Conservation (phyloP, 2,797 vertebrate species). For the Hyperoplus immaculatus region DNA sequence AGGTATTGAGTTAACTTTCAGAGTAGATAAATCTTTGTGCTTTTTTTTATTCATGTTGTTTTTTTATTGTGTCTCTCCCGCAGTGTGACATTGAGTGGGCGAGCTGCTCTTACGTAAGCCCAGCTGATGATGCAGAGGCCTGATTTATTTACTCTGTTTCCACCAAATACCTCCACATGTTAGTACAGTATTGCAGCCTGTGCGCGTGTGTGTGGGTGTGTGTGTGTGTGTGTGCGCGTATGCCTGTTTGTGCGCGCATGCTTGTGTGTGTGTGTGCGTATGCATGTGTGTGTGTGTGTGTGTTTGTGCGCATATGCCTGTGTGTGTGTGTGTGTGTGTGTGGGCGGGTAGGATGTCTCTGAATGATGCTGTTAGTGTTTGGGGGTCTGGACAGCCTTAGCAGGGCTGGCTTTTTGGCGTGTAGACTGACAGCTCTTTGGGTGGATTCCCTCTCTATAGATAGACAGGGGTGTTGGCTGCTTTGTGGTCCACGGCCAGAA, state of each 20-base stretch:
- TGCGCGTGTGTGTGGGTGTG: constrained; percentile 12
- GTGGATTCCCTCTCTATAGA: constrained; percentile 86
- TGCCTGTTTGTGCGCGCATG: constrained; percentile 17
- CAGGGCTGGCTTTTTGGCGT: constrained; percentile 67
- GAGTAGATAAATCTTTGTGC: constrained; percentile 83
- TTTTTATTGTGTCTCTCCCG: constrained; percentile 45
- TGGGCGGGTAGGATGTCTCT: constrained; percentile 44
- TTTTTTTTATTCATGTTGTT: constrained; percentile 49
- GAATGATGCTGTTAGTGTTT: constrained; percentile 70
- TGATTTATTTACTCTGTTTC: constrained; percentile 64
- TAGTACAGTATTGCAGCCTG: constrained; percentile 23
- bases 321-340: constrained; percentile 11
- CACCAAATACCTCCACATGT: constrained; percentile 46
- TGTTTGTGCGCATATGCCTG: not conserved
- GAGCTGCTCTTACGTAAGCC: constrained; percentile 57
- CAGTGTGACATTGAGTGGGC: constrained; percentile 29
- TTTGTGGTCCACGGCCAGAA: constrained; percentile 82
- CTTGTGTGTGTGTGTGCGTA: constrained; percentile 5
- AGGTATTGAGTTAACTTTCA: constrained; percentile 79
- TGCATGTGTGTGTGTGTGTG: constrained; percentile 11
- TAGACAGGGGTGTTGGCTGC: constrained; percentile 85
- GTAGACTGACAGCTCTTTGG: constrained; percentile 82
- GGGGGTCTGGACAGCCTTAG: constrained; percentile 78
- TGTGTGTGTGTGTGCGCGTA: constrained; percentile 16
- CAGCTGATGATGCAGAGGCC: constrained; percentile 51